These are phyloP conservation scores for Channa striata DNA, from an alignment of 2,797 vertebrate species.

Conservation along the genomic window DNA sequence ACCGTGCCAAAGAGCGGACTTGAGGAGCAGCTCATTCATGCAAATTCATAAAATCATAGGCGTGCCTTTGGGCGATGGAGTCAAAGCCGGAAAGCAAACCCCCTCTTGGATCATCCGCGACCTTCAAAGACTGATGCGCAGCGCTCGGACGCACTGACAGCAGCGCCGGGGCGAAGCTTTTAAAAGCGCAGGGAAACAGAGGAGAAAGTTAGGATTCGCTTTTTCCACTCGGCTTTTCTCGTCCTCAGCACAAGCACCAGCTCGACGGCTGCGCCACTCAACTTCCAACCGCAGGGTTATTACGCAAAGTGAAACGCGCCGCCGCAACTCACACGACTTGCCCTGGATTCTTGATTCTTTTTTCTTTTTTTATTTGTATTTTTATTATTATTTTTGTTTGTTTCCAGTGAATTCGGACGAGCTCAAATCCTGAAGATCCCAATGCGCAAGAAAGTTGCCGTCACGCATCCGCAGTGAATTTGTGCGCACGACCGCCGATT, in stretches of 20 bases:
- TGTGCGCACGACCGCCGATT: constrained; percentile 42
- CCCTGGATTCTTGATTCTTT: constrained; percentile 7
- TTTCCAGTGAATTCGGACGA: constrained; percentile 19
- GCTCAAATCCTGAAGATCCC: constrained; percentile 7
- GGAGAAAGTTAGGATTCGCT: constrained; percentile 56
- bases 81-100: constrained; percentile 88
- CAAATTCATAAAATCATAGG: constrained; percentile 88
- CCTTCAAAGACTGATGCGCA: constrained; percentile 84
- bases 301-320: constrained; percentile 37
- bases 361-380: constrained; percentile 2
- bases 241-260: constrained; percentile 23
- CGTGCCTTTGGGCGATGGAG: constrained; percentile 85
- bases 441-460: constrained; percentile 41
- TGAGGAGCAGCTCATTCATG: constrained; percentile 81
- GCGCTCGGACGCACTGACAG: constrained; percentile 74
- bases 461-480: not conserved
- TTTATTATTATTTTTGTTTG: constrained; percentile 5
- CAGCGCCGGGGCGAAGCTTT: constrained; percentile 52
- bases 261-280: constrained; percentile 48
- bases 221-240: constrained; percentile 31
- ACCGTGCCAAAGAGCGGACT: constrained; percentile 69
- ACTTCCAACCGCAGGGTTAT: constrained; percentile 34
- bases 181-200: constrained; percentile 43
- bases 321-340: not conserved
- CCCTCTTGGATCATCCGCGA: constrained; percentile 87